phyloP scores from a whole-genome alignment of 2,113 vertebrate genomes.

The Erinaceus europaeus region DNA sequence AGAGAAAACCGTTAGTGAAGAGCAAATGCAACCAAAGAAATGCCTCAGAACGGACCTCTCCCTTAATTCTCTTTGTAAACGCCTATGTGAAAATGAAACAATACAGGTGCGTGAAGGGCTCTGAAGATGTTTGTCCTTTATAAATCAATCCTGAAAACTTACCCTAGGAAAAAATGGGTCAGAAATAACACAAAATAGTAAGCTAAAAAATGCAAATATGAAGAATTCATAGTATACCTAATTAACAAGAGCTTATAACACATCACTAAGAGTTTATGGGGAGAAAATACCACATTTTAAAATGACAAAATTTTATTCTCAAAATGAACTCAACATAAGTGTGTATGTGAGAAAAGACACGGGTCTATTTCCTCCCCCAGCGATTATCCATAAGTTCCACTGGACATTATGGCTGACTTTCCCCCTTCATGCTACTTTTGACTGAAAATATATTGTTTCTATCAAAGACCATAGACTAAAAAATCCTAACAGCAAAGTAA shows the following conservation, averaged over 20 bases:
- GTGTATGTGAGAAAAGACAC: neutral
- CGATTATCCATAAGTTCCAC: neutral
- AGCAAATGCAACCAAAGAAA: slow-evolving; percentile 7
- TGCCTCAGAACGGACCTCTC: slow-evolving; percentile 3
- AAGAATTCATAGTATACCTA: no score
- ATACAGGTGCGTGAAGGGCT: neutral
- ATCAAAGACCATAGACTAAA: neutral
- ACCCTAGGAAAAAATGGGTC: neutral
- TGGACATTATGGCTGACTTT: neutral
- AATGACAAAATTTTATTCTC: neutral
- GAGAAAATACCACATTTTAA: neutral
- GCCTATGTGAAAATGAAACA: slow-evolving; percentile 8
- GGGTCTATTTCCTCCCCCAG: neutral
- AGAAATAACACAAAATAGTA: neutral
- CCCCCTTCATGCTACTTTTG: neutral
- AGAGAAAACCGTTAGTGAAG: slow-evolving; percentile 41
- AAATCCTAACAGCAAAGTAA: slow-evolving; percentile 18
- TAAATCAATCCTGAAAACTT: neutral
- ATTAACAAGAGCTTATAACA: neutral
- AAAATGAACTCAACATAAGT: neutral
- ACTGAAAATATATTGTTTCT: neutral
- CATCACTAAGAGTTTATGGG: neutral
- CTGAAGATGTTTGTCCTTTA: neutral
- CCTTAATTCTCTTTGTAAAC: neutral
- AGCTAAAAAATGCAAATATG: no score